Evolutionary conservation across 2,797 vertebrate genomes (phyloP).

Genomic region (Anolis apletophallus): DNA sequence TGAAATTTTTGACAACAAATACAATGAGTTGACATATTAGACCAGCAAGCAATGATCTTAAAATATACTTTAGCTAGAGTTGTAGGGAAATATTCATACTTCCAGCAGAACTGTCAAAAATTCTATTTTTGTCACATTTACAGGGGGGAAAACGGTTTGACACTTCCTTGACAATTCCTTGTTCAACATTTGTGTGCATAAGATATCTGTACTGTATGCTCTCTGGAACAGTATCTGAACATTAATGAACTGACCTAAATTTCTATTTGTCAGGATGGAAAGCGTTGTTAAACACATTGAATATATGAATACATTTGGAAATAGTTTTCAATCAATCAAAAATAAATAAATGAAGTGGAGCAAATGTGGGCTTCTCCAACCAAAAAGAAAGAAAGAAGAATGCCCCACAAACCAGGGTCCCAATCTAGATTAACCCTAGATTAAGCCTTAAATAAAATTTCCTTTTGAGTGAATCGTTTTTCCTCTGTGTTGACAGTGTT

Average conservation of each 20-base stretch:
- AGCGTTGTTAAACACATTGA: neutral
- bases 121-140: conserved; percentile 14
- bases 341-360: neutral
- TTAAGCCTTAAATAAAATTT: neutral
- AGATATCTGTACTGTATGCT: conserved; percentile 17
- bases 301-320: conserved; percentile 23
- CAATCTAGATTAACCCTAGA: neutral
- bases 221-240: neutral
- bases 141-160: neutral
- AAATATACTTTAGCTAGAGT: conserved; percentile 22
- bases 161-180: conserved; percentile 10
- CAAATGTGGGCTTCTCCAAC: neutral
- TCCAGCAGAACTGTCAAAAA: conserved; percentile 29
- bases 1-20: neutral
- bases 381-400: neutral
- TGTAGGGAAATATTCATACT: conserved; percentile 12
- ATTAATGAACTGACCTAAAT: conserved; percentile 4
- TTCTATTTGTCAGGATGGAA: neutral
- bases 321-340: neutral
- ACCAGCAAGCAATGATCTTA: neutral
- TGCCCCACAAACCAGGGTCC: neutral
- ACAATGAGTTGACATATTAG: conserved; percentile 10
- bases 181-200: neutral
- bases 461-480: neutral
- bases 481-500: neutral